Base-by-base conservation (phyloP, 2,797 vertebrate genomes). In the Morelia viridis region DNA sequence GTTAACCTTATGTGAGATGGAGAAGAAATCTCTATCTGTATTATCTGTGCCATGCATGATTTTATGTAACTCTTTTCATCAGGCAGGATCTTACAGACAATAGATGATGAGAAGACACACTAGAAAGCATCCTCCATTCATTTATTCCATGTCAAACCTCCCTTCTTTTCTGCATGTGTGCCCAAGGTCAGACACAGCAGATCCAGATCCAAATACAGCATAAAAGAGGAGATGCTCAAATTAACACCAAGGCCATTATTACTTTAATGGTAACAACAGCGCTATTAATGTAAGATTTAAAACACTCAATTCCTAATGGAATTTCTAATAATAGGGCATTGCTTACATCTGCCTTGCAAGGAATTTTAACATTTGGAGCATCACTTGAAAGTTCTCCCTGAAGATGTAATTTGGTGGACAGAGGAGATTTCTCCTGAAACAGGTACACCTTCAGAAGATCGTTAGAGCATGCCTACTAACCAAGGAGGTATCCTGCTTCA, bases 271-370 rank as follows among this genome's bases (percentile, higher is more conserved):
- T 46, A 87, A 87, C 35, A 26, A 35, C 24, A 68, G 26, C 68
- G n/a, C 88, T 56, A 89, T 68, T 89, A 56, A 89, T 53, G 10
- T 11, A n/a, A 56, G 62, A 35, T 71, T 89, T 89, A 35, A 57
- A 71, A 57, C 11, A 7, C n/a, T 76, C 53, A 56, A 24, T 89
- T 56, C 64, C 64, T 31, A 57, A 89, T 53, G 64, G 65, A 31
- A 11, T 53, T 89, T 89, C 87, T 89, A 89, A 89, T 80, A 80
- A 80, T 80, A 80, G 41, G 76, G 41, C 41, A 19, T 80, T 46
- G 76, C 41, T 80, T 24, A 19, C 76, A 46, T 80, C 19, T 80
- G 76, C 76, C 22, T 46, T 11, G 19, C 46, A 41, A 80, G 76
- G 46, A 80, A 11, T 80, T 46, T 80, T 46, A 80, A 9, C 76